phyloP scores from a whole-genome alignment of 2,797 vertebrate genomes.

The Lacerta agilis region DNA sequence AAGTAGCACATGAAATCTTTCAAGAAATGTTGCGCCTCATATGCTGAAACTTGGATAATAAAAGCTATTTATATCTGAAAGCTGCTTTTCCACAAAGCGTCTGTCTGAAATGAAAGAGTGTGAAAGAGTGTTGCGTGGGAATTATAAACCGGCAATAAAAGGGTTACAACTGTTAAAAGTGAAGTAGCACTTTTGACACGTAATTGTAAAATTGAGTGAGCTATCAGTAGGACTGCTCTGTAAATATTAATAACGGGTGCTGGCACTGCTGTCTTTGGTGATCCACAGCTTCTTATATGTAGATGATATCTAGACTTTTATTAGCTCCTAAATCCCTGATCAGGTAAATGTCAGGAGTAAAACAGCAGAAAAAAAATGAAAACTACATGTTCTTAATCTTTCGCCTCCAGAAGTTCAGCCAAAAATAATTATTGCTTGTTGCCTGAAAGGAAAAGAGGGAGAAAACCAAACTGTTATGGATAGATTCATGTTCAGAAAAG shows the following conservation, averaged over 20 bases:
- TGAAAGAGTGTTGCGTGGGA: background rate
- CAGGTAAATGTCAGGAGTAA: background rate
- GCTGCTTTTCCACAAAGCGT: slow-evolving; percentile 18
- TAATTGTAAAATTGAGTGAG: background rate
- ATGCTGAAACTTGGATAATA: slow-evolving; percentile 70
- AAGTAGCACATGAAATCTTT: slow-evolving; percentile 27
- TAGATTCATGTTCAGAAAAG: background rate
- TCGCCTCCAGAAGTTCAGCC: background rate
- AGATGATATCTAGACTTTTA: background rate
- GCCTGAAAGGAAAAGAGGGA: background rate
- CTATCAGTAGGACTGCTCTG: background rate
- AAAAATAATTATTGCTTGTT: background rate
- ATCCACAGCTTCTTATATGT: background rate
- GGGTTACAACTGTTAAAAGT: background rate
- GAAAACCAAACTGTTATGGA: background rate
- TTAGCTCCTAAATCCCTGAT: background rate
- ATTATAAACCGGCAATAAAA: background rate
- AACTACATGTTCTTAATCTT: background rate
- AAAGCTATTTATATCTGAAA: slow-evolving; percentile 64
- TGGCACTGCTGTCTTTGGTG: background rate
- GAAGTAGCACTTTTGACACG: background rate
- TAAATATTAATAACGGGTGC: background rate
- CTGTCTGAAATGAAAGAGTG: background rate
- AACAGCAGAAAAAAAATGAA: background rate
- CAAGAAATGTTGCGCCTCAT: slow-evolving; percentile 31